Evolutionary conservation across 2,797 vertebrate species (phyloP).

Genomic region (Bucorvus abyssinicus): DNA sequence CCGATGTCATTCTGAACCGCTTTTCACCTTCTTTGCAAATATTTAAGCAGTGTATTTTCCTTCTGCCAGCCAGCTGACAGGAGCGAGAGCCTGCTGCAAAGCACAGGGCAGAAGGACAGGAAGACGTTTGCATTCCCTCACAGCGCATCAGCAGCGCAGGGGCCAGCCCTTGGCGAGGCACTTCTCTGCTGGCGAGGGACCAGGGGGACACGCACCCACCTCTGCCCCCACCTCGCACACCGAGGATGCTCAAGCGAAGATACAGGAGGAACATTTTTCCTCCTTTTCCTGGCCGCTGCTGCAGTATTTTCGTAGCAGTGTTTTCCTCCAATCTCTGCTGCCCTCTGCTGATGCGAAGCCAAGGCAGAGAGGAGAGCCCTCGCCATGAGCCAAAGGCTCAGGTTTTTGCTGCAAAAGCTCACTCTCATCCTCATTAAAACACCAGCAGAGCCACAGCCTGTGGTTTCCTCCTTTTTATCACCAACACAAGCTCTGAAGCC

Average conservation of each 20-base stretch:
- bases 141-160: accelerated
- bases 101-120: neutral
- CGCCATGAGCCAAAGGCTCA: accelerated
- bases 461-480: neutral
- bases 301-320: neutral
- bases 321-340: constrained; percentile 57
- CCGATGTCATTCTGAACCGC: neutral
- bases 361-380: neutral
- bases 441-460: neutral
- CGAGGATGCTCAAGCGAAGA: accelerated
- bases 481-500: neutral
- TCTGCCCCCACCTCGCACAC: neutral
- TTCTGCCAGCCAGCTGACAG: neutral
- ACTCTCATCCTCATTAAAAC: neutral
- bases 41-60: accelerated
- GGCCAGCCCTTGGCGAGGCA: accelerated
- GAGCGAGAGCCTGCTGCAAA: neutral
- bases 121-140: neutral
- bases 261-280: accelerated
- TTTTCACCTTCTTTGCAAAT: neutral
- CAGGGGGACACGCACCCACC: neutral
- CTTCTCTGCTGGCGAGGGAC: neutral
- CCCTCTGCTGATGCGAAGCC: constrained; percentile 69
- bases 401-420: neutral
- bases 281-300: neutral